Percentiles rank a stretch among this genome's conserved stretches.
These are phyloP conservation scores for Subanguina moxae DNA, from an alignment of 1,140 invertebrate species.

Conservation along the genomic window DNA sequence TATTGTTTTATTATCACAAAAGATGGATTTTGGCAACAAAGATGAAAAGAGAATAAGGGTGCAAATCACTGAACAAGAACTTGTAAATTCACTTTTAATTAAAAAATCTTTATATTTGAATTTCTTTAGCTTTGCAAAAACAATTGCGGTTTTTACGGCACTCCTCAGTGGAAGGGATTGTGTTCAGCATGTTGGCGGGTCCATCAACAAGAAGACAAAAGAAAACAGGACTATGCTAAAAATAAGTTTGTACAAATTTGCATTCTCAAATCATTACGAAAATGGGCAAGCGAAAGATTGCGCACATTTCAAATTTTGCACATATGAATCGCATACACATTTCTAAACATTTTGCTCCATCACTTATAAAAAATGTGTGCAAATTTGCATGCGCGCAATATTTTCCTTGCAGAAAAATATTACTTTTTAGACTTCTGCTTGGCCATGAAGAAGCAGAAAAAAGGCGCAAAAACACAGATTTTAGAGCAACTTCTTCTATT, in stretches of 20 bases:
- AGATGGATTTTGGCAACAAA: constrained; percentile 1
- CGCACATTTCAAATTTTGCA: no score
- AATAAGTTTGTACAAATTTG: constrained; percentile 15
- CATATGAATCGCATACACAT: no score
- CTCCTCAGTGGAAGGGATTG: constrained; percentile 90
- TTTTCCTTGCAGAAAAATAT: no score
- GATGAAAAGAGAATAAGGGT: constrained; percentile 7
- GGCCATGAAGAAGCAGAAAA: constrained; percentile 21
- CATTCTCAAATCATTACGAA: neutral
- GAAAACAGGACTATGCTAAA: constrained; percentile 17
- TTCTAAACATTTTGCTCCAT: no score
- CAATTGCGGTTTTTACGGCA: constrained; percentile 92
- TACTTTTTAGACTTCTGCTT: constrained; percentile 31
- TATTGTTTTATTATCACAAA: no score
- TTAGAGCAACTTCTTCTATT: constrained; percentile 17
- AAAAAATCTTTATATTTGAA: neutral
- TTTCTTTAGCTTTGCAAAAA: constrained; percentile 77
- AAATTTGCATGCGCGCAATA: no score
- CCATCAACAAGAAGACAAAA: constrained; percentile 40
- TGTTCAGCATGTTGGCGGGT: constrained; percentile 80
- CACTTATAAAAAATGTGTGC: no score
- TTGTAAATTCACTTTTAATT: constrained; percentile 22
- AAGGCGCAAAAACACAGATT: neutral
- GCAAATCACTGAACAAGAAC: constrained; percentile 19
- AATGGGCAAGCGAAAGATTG: no score